Percentiles rank a stretch among this genome's conserved stretches.
These are phyloP conservation scores for Coryphaenoides rupestris DNA, from an alignment of 2,113 vertebrate species.

Conservation along the genomic window DNA sequence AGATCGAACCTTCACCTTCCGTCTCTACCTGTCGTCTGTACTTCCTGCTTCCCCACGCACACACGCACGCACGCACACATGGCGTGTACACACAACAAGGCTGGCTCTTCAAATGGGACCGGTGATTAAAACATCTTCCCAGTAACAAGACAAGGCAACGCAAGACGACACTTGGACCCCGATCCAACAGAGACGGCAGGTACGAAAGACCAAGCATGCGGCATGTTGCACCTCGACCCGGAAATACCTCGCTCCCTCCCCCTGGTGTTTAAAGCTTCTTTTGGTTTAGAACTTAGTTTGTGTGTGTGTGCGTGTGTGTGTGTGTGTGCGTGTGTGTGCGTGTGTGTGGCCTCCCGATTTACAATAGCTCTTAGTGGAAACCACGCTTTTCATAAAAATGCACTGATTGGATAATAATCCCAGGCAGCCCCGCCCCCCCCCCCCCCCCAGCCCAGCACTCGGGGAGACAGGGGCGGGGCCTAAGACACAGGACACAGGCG, in stretches of 20 bases:
- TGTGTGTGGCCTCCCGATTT: too few species aligned
- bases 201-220: too few species aligned
- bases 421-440: too few species aligned
- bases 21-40: not conserved
- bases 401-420: slow-evolving; percentile 26
- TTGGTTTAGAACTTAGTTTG: slow-evolving; percentile 9
- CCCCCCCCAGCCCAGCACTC: not conserved
- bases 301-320: not conserved
- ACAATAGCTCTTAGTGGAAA: too few species aligned
- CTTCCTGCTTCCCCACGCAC: too few species aligned
- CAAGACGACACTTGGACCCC: slow-evolving; percentile 7
- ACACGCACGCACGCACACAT: too few species aligned
- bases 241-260: slow-evolving; percentile 39
- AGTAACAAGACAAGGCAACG: slow-evolving; percentile 13
- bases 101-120: too few species aligned
- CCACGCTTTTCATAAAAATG: slow-evolving; percentile 9
- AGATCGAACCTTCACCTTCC: not conserved
- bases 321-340: too few species aligned
- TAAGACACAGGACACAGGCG: slow-evolving; percentile 50
- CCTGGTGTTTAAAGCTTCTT: slow-evolving; percentile 43
- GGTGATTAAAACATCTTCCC: slow-evolving; percentile 6
- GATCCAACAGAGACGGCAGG: slow-evolving; percentile 23
- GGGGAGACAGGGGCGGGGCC: slow-evolving; percentile 27
- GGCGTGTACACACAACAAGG: too few species aligned
- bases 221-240: slow-evolving; percentile 28